A percentile compares a stretch with the other conserved stretches of the same genome.
These are phyloP conservation scores for Drosophila helvetica DNA, from an alignment of 2,888 invertebrate species.

Conservation along the genomic window DNA sequence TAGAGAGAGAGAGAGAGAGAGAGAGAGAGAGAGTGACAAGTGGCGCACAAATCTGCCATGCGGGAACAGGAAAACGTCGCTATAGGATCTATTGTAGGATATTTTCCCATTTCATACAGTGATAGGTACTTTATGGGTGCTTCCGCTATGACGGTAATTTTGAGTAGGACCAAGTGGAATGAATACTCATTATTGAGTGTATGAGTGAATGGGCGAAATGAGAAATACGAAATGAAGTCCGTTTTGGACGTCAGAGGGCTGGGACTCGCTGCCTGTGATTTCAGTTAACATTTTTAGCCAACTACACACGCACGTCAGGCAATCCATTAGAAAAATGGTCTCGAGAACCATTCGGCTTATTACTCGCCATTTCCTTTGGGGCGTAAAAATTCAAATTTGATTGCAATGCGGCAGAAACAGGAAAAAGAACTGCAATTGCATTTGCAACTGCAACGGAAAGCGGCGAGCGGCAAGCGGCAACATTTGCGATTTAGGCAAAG, in stretches of 20 bases:
- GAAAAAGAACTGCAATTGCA: conserved; percentile 34
- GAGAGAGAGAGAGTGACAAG: conserved; percentile 37
- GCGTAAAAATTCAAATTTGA: conserved; percentile 78
- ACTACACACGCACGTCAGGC: conserved; percentile 19
- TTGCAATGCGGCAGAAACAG: conserved; percentile 75
- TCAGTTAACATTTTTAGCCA: conserved; percentile 64
- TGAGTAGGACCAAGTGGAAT: too few species aligned
- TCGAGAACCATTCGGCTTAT: conserved; percentile 51
- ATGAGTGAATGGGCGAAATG: conserved; percentile 9
- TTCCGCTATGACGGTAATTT: too few species aligned
- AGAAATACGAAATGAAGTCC: conserved; percentile 41
- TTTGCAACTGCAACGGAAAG: not conserved
- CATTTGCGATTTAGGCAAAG: conserved; percentile 13
- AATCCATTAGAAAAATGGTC: conserved; percentile 35
- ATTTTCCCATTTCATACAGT: not conserved
- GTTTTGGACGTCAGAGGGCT: conserved; percentile 1
- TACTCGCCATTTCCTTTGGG: conserved; percentile 68
- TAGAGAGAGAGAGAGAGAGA: too few species aligned
- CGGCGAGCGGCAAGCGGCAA: not conserved
- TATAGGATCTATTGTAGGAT: not conserved
- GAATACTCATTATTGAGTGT: too few species aligned
- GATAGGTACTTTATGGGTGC: not conserved
- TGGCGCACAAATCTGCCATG: conserved; percentile 48
- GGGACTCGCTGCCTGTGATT: not conserved
- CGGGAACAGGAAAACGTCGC: conserved; percentile 10